Evolutionary conservation across 2,888 invertebrate genomes (phyloP), one percentile per base, ranked within the genome.

Genomic region (Cheilosia grossa): DNA sequence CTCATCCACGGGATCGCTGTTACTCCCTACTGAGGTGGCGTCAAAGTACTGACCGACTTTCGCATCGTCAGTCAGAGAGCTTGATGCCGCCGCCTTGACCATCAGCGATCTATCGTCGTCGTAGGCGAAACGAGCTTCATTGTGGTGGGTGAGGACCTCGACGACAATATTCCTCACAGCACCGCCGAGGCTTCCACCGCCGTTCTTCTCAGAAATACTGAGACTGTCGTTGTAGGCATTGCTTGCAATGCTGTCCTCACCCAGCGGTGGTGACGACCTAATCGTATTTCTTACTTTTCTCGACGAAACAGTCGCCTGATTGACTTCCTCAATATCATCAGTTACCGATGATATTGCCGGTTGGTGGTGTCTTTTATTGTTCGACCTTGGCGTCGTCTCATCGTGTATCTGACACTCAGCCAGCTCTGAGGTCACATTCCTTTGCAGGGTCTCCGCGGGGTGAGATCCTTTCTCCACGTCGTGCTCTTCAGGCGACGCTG

Each of bases 231-330:
- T 83, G 61, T 87, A 87, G 10, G 75, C 87, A 54, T 91, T 91
- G 85, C 92, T 91, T 51, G 91, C 89, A 49, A 92, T 82, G 77
- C 91, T 91, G 15, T 91, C 91, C 33, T 92, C 88, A 13, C 54
- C 80, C 54, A 47, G 87, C 33, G 59, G n/a, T 42, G 40, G 58
- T 6, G 44, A 59, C 27, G 54, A 21, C 33, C 58, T 80, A 13
- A 54, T 24, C 40, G 37, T 42, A 30, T 53, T 81, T 33, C 56
- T 75, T 44, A 30, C 44, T 49, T 58, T 74, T 27, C 58, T 64
- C 74, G 51, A n/a, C 7, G 75, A 59, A 10, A 69, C 44, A 2
- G 47, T n/a, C 15, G 72, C 61, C n/a, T 67, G 79, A 59, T 64
- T 72, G 37, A 61, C 79, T 49, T 72, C 72, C 33, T 79, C 79